Conservation (phyloP, 1,140 invertebrate species). For the Drosophila obscura region DNA sequence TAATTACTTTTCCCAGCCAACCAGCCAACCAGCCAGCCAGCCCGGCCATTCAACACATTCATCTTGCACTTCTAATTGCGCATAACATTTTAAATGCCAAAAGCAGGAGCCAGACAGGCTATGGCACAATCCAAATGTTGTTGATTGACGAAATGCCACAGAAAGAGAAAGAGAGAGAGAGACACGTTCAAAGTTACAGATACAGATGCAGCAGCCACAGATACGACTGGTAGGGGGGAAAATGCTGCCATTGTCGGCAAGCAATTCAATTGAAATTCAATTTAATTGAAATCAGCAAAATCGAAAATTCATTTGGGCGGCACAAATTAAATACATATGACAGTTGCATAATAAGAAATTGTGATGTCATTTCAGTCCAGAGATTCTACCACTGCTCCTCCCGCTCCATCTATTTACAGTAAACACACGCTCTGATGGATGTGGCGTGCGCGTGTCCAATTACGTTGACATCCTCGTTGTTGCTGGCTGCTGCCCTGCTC, state of each 20-base stretch:
- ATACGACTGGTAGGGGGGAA: too few species aligned
- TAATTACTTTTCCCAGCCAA: constrained; percentile 39
- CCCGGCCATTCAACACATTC: constrained; percentile 35
- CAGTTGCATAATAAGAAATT: constrained; percentile 74
- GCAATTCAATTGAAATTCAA: constrained; percentile 75
- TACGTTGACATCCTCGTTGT: constrained; percentile 68
- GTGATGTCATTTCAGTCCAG: constrained; percentile 55
- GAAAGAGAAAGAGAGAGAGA: neutral
- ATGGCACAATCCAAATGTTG: constrained; percentile 12
- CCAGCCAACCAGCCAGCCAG: neutral
- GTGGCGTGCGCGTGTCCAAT: constrained; percentile 59
- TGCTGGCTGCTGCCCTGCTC: neutral
- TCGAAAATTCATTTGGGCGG: constrained; percentile 56
- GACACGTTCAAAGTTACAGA: constrained; percentile 9
- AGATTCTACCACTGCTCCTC: too few species aligned
- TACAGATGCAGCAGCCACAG: neutral
- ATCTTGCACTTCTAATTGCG: constrained; percentile 48
- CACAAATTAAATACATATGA: constrained; percentile 75
- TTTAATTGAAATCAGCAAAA: constrained; percentile 72
- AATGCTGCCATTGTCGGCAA: constrained; percentile 8
- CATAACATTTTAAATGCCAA: constrained; percentile 59
- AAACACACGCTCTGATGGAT: constrained; percentile 54
- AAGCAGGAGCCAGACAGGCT: constrained; percentile 1
- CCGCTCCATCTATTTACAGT: constrained; percentile 52
- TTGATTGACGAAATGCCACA: constrained; percentile 41